Percentiles rank a stretch among this genome's conserved stretches.
phyloP scores from a whole-genome alignment of 2,113 vertebrate species.

The Mirounga angustirostris region DNA sequence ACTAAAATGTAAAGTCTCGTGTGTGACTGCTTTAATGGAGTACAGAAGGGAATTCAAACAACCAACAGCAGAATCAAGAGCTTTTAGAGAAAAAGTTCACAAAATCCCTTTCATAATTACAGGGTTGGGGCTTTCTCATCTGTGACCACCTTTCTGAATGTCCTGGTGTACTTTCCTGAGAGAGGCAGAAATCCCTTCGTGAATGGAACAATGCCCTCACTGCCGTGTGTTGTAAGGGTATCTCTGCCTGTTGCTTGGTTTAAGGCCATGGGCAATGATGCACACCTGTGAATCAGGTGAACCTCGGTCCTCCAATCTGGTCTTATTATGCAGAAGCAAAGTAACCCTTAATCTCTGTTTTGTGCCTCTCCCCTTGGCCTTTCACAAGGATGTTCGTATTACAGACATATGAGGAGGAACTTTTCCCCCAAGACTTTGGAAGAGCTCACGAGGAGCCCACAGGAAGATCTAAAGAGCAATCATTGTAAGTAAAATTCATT shows the following conservation, averaged over 20 bases:
- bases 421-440: background rate
- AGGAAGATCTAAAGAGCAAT: background rate
- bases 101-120: conserved; percentile 2
- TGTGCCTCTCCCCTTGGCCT: background rate
- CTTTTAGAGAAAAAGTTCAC: background rate
- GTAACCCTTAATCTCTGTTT: conserved; percentile 54
- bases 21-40: background rate
- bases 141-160: background rate
- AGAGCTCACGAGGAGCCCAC: background rate
- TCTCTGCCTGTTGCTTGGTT: background rate
- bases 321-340: conserved; percentile 28
- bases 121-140: background rate
- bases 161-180: conserved; percentile 31
- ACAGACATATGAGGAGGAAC: background rate
- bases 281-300: background rate
- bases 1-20: background rate
- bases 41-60: background rate
- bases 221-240: background rate
- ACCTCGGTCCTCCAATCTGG: conserved; percentile 12
- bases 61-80: background rate
- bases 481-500: background rate
- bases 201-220: background rate
- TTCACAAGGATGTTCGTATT: background rate
- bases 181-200: background rate
- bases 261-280: background rate